These are phyloP conservation scores for Nylanderia fulva DNA, from an alignment of 1,140 invertebrate species.

Conservation along the genomic window DNA sequence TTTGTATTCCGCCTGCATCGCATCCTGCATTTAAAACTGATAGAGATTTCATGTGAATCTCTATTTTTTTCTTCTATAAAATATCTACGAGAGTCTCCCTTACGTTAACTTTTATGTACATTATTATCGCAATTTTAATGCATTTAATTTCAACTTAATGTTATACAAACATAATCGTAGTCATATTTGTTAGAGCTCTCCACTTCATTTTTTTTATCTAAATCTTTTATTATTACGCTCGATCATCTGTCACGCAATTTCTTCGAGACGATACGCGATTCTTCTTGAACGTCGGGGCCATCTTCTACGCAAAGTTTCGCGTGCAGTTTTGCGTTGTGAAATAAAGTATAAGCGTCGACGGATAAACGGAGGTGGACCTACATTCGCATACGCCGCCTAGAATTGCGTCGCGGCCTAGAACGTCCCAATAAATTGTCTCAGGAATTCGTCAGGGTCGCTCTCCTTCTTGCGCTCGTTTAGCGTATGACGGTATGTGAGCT, in stretches of 20 bases:
- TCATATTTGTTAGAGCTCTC: background rate
- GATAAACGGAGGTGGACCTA: conserved; percentile 69
- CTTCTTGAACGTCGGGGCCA: conserved; percentile 29
- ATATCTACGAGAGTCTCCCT: background rate
- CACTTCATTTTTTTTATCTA: conserved; percentile 13
- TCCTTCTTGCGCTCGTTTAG: conserved; percentile 11
- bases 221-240: conserved; percentile 11
- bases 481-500: conserved; percentile 12
- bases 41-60: background rate
- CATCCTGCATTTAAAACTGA: background rate
- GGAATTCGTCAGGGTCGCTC: conserved; percentile 59
- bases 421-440: conserved; percentile 66
- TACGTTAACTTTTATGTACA: background rate
- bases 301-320: conserved; percentile 15
- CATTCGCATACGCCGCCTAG: conserved; percentile 60
- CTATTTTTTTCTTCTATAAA: background rate
- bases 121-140: background rate
- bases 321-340: conserved; percentile 39
- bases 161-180: background rate
- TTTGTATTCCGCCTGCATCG: background rate
- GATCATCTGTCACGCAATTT: conserved; percentile 14
- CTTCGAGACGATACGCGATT: background rate
- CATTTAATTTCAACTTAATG: background rate
- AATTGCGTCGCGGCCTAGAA: conserved; percentile 62
- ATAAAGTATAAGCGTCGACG: conserved; percentile 38